These are phyloP conservation scores for Hypsibius dujardini DNA, from an alignment of 1,140 invertebrate species.

Conservation along the genomic window DNA sequence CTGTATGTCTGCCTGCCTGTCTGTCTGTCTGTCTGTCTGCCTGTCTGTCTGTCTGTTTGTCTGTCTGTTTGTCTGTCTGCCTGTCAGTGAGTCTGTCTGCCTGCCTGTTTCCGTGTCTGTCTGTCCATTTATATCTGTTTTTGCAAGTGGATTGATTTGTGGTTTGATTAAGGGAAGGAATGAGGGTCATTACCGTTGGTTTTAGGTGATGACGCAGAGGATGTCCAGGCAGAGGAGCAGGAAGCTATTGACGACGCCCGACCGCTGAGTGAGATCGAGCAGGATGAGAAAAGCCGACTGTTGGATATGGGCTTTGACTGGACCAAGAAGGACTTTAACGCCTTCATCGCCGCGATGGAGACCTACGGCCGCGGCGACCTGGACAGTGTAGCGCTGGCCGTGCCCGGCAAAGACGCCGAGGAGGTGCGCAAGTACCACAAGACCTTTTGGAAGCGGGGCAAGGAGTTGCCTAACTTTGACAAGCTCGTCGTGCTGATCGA, in stretches of 20 bases:
- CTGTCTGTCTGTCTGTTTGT: background rate
- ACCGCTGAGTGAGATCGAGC: constrained; percentile 67
- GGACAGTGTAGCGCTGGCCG: constrained; percentile 89
- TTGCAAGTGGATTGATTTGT: background rate
- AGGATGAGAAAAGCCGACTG: constrained; percentile 74
- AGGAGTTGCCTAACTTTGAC: constrained; percentile 84
- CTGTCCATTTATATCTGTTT: background rate
- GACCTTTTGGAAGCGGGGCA: constrained; percentile 95
- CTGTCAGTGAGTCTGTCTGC: too few species aligned
- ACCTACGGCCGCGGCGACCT: constrained; percentile 96
- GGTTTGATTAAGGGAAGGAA: background rate
- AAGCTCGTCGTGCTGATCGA: constrained; percentile 95
- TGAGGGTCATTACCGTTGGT: background rate
- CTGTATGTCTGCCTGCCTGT: too few species aligned
- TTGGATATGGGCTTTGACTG: constrained; percentile 49
- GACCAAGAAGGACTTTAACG: constrained; percentile 63
- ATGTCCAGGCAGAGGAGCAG: constrained; percentile 84
- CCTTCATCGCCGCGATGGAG: constrained; percentile 95
- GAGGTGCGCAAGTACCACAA: constrained; percentile 91
- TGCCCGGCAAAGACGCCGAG: constrained; percentile 88
- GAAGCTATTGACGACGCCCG: constrained; percentile 87
- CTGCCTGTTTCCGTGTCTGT: background rate
- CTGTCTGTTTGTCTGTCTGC: too few species aligned
- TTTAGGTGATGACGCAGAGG: constrained; percentile 64
- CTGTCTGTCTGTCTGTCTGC: background rate